Conservation (phyloP, 2,888 invertebrate species). For the Cheilosia impressa region DNA sequence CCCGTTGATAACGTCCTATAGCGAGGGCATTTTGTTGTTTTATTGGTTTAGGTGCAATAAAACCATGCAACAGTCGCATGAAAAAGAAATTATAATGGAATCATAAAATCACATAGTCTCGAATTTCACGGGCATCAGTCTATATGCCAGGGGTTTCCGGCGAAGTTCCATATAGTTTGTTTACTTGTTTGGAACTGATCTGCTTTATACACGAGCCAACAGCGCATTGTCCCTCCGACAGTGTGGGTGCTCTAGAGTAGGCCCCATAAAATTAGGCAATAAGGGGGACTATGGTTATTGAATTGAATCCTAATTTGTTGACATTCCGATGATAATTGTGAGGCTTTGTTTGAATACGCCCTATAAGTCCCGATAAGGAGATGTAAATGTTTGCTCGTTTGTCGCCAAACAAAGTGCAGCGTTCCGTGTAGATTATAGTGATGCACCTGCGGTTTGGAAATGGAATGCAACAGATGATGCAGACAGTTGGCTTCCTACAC, state of each 20-base stretch:
- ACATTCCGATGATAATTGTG: slow-evolving; percentile 25
- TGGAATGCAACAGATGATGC: background rate
- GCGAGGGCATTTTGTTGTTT: slow-evolving; percentile 37
- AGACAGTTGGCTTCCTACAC: too few relatives aligned
- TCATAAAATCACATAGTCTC: slow-evolving; percentile 44
- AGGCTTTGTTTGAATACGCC: slow-evolving; percentile 41
- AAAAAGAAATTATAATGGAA: slow-evolving; percentile 26
- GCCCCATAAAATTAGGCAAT: slow-evolving; percentile 14
- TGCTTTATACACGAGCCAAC: slow-evolving; percentile 21
- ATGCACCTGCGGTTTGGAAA: slow-evolving; percentile 23
- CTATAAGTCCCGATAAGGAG: slow-evolving; percentile 22
- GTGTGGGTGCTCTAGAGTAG: background rate
- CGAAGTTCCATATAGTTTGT: slow-evolving; percentile 13
- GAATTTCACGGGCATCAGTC: slow-evolving; percentile 12
- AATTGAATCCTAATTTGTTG: slow-evolving; percentile 51
- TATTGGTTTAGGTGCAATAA: slow-evolving; percentile 61
- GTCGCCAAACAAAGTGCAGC: slow-evolving; percentile 25
- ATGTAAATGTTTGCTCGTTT: slow-evolving; percentile 46
- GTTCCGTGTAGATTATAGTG: background rate
- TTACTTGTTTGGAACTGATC: slow-evolving; percentile 24
- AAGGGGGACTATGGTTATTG: slow-evolving; percentile 15
- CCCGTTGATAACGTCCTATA: slow-evolving; percentile 30
- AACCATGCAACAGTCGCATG: slow-evolving; percentile 28
- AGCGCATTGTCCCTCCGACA: background rate
- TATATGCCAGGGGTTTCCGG: slow-evolving; percentile 23